These are phyloP conservation scores for Sebastes schlegelii DNA, from an alignment of 2,113 vertebrate genomes.

Conservation along the genomic window DNA sequence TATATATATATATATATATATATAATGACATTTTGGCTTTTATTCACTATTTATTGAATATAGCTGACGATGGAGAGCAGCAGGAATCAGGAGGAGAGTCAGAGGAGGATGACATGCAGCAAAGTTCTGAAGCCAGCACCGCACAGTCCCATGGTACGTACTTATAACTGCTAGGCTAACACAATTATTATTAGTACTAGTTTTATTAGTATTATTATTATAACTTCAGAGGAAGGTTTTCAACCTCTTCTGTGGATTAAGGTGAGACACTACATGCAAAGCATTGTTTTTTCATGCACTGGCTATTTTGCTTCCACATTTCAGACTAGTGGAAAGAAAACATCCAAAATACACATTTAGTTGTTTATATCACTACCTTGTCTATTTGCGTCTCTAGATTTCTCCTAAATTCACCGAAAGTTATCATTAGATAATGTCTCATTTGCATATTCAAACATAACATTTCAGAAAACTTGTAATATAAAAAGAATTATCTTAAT, in stretches of 20 bases:
- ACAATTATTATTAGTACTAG: neutral
- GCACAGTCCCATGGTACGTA: constrained; percentile 19
- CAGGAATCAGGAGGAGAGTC: neutral
- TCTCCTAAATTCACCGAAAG: too few species aligned
- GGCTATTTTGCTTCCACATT: too few species aligned
- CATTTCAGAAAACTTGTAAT: too few species aligned
- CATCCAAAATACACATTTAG: too few species aligned
- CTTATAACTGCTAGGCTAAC: neutral
- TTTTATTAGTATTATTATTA: neutral
- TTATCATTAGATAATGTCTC: too few species aligned
- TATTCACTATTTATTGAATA: neutral
- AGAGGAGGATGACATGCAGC: neutral
- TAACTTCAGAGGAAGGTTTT: neutral
- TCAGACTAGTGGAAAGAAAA: too few species aligned
- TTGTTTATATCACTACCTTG: too few species aligned
- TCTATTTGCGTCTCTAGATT: too few species aligned
- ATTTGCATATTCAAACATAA: too few species aligned
- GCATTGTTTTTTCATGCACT: too few species aligned
- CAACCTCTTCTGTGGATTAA: neutral
- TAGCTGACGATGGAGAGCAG: constrained; percentile 3
- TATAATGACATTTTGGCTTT: neutral
- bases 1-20: neutral
- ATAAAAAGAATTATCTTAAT: too few species aligned
- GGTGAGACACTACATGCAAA: too few species aligned
- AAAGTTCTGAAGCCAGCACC: constrained; percentile 1